Conservation (phyloP, 2,797 vertebrate species). For the Lutjanus argentimaculatus region DNA sequence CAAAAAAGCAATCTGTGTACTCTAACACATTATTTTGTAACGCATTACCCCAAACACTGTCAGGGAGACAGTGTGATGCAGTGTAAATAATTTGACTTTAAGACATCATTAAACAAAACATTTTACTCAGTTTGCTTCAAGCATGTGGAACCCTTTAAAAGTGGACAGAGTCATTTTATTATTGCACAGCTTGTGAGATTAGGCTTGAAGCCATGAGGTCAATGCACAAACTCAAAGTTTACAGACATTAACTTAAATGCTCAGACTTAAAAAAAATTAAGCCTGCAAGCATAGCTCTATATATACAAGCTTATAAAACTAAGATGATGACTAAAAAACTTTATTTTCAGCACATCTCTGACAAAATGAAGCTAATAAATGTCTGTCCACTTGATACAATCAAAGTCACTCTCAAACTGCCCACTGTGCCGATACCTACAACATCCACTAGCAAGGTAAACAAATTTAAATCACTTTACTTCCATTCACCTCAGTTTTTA, state of each 20-base stretch:
- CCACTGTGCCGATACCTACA: constrained; percentile 18
- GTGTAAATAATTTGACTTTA: constrained; percentile 3
- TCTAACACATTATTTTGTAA: too few species aligned
- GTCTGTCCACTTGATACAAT: constrained; percentile 20
- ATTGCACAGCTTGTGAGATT: not conserved
- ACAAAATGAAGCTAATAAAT: constrained; percentile 1
- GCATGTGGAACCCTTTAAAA: not conserved
- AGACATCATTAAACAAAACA: too few species aligned
- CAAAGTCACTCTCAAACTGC: constrained; percentile 10
- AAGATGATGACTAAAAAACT: not conserved
- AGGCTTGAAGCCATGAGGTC: not conserved
- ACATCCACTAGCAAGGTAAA: constrained; percentile 32
- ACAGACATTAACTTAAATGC: constrained; percentile 3
- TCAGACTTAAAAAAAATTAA: not conserved
- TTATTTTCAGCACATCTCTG: not conserved
- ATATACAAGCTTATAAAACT: not conserved
- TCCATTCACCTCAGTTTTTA: constrained; percentile 16
- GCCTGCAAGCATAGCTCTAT: not conserved
- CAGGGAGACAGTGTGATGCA: not conserved
- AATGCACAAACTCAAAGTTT: constrained; percentile 16
- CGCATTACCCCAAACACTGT: not conserved
- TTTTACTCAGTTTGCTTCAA: not conserved
- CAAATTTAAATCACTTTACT: constrained; percentile 40
- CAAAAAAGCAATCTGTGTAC: too few species aligned
- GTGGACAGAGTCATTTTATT: not conserved